These are phyloP conservation scores for Hyles lineata DNA, from an alignment of 2,888 invertebrate species.

Conservation along the genomic window DNA sequence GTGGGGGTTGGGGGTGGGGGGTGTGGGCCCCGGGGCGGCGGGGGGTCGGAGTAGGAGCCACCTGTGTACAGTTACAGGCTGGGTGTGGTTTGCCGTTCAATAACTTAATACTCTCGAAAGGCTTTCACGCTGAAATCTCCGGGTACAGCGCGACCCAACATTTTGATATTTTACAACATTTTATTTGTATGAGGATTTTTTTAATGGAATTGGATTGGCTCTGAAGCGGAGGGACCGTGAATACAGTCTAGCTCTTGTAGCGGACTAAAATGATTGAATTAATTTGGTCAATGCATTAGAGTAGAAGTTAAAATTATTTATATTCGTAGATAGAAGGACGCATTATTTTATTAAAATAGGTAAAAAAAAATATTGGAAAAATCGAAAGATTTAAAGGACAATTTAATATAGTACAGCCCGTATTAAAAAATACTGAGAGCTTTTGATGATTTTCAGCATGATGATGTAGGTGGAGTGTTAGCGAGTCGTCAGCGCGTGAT, in stretches of 20 bases:
- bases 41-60: constrained; percentile 51
- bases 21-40: constrained; percentile 34
- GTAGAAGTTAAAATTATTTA: too few relatives aligned
- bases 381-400: too few relatives aligned
- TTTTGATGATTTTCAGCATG: not conserved
- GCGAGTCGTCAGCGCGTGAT: not conserved
- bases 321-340: too few relatives aligned
- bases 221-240: not conserved
- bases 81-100: constrained; percentile 86
- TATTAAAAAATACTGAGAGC: too few relatives aligned
- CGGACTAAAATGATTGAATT: too few relatives aligned
- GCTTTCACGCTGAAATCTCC: constrained; percentile 84
- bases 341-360: not conserved
- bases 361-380: too few relatives aligned
- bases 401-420: too few relatives aligned
- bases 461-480: not conserved
- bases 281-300: too few relatives aligned
- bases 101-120: constrained; percentile 85
- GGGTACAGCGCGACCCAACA: constrained; percentile 50
- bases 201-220: constrained; percentile 22
- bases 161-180: constrained; percentile 58
- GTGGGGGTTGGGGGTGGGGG: constrained; percentile 39
- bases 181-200: constrained; percentile 29
- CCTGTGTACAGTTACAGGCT: constrained; percentile 78
- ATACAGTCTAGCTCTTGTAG: not conserved